Evolutionary conservation across 1,140 invertebrate genomes (phyloP), one percentile per base, ranked within the genome.

Genomic region (Battus philenor): DNA sequence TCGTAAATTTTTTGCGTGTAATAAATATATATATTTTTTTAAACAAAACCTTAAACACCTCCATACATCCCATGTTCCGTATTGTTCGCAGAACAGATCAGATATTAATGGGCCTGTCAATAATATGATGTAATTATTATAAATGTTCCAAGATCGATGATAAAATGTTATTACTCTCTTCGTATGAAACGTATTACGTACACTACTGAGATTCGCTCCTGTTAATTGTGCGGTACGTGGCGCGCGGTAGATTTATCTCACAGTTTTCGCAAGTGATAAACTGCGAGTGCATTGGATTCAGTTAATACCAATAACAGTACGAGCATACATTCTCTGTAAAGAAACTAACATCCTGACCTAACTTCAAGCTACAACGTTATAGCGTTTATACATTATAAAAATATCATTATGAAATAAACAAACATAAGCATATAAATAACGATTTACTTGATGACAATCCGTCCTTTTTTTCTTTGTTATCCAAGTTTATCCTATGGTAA

Each of bases 71-170:
- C 17, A 24, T 49, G 16, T 57, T 52, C 30, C 34, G 18, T 17
- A 45, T 31, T 24, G 18, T 10, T 30, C 29, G 20, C 9, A 30
- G 33, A 47, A 56, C 48, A 50, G 60, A 73, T 73, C 57, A 53
- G 55, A 70, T 69, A 80, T 76, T 75, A 75, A 77, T 76, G 59
- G 65, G 44, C 59, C 61, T 70, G 76, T 76, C 74, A 76, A 72
- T 79, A 62, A 49, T 65, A 61, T 72, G 65, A 76, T 76, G 68
- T 81, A 74, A 76, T 81, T 78, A 78, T 81, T 69, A 78, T 81
- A 78, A 78, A 78, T 76, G 73, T 65, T 59, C 62, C 39, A 30
- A 52, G 67, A 68, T 66, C 34, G 26, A 44, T 67, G 69, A 78
- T 76, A 74, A 80, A 76, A 71, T 65, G 59, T 70, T 71, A 72